Evolutionary conservation across 2,113 vertebrate species (phyloP), one percentile per base, ranked within the genome.

Genomic region (Tragelaphus strepsiceros): DNA sequence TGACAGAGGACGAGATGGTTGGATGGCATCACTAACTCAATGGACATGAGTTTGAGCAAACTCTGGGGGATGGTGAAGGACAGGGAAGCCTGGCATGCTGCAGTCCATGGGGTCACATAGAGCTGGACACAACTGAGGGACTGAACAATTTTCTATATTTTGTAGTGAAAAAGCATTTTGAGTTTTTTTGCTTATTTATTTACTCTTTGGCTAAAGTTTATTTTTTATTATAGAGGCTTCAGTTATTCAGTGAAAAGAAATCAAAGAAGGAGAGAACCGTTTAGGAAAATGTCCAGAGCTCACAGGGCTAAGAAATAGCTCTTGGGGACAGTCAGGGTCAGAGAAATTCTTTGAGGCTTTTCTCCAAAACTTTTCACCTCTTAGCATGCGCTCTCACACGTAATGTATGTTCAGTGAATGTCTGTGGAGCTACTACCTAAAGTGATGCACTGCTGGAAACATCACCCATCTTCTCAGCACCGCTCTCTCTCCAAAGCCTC

Each of bases 141-240:
- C 58, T 26, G 58, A 59, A 59, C 58, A 59, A 78, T 21, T 22
- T 39, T 35, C 56, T 58, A 43, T 58, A 85, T 87, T 88, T 59
- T 77, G 53, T 17, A 3, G 6, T 49, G 24, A 94, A 82, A 86
- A 90, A 78, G 12, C 7, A 62, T 64, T 77, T 83, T 53, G 61
- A 90, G 82, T 32, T 74, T 71, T 58, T 92, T n/a, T 87, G 22
- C 30, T 49, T 49, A 81, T 59, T 85, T 74, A 49, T 88, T 93
- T 71, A 51, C 35, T 81, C 32, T 91, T 93, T 54, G 39, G n/a
- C 64, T 86, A 43, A 58, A 90, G 3, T 19, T 90, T 59, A 12
- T 54, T 95, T 59, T 96, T 96, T 93, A 54, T 90, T 53, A 61
- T 28, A 22, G 32, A 91, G 62, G n/a, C 13, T 93, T 64, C 82